A percentile compares a stretch with the other conserved stretches of the same genome.
Conservation (phyloP, 1,140 invertebrate species). For the fruit fly (Drosophila melanogaster) region Release_6_plus_ISO1_MT NT_033779.5:1847501-1848000, state of each 20-base stretch:
- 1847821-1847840: conserved; percentile 64
- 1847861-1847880: conserved; percentile 69
- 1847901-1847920: too few species aligned
- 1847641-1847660: conserved; percentile 42
- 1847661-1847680: conserved; percentile 30
- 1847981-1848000: conserved; percentile 27
- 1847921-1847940: conserved; percentile 25
- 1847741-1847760: conserved; percentile 79
- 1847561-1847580: conserved; percentile 43
- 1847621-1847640: conserved; percentile 24
- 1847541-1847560: conserved; percentile 7
- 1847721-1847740: conserved; percentile 33
- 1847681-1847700: conserved; percentile 42
- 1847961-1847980: conserved; percentile 81
- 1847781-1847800: conserved; percentile 74
- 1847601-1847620: conserved; percentile 75
- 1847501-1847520: conserved; percentile 79
- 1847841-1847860: conserved; percentile 68
- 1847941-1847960: conserved; percentile 72
- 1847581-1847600: conserved; percentile 78
- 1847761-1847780: conserved; percentile 66
- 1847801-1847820: conserved; percentile 60
- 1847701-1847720: conserved; percentile 53
- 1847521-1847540: conserved; percentile 71
- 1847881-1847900: conserved; percentile 29